Evolutionary conservation across 2,888 invertebrate species (phyloP).

Genomic region (Bursaphelenchus okinawaensis): DNA sequence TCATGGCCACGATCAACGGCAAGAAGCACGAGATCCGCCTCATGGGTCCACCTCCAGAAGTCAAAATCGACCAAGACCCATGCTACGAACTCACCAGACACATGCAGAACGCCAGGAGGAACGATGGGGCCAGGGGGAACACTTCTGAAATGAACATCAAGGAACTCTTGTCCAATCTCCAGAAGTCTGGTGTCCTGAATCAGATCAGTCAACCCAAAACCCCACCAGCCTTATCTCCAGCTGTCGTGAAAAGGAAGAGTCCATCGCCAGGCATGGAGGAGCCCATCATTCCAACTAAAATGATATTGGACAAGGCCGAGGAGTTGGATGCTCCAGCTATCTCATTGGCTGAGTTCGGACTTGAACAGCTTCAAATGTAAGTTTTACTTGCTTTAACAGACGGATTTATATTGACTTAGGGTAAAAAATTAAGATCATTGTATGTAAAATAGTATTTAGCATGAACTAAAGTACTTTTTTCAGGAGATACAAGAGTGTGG

Average conservation of each 20-base stretch:
- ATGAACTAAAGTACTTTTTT: too few species aligned
- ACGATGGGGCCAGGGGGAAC: slow-evolving; percentile 14
- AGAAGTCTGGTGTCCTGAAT: slow-evolving; percentile 26
- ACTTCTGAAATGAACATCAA: slow-evolving; percentile 13
- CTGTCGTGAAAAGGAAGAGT: not conserved
- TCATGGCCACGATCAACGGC: slow-evolving; percentile 74
- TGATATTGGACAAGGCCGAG: not conserved
- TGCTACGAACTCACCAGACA: slow-evolving; percentile 69
- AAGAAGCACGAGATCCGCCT: slow-evolving; percentile 74
- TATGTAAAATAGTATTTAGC: too few species aligned
- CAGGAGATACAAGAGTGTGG: slow-evolving; percentile 71
- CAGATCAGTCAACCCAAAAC: slow-evolving; percentile 4
- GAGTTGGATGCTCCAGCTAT: not conserved
- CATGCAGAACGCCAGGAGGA: slow-evolving; percentile 22
- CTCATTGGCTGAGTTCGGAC: not conserved
- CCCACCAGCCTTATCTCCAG: not conserved
- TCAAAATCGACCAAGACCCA: slow-evolving; percentile 75
- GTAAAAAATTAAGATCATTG: too few species aligned
- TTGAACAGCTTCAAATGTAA: not conserved
- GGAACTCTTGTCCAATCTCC: slow-evolving; percentile 21
- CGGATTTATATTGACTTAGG: too few species aligned
- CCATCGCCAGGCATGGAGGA: not conserved
- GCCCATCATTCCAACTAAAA: not conserved
- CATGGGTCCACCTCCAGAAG: slow-evolving; percentile 85
- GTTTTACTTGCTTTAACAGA: too few species aligned